phyloP scores from a whole-genome alignment of 2,113 vertebrate species.

The Natator depressus region DNA sequence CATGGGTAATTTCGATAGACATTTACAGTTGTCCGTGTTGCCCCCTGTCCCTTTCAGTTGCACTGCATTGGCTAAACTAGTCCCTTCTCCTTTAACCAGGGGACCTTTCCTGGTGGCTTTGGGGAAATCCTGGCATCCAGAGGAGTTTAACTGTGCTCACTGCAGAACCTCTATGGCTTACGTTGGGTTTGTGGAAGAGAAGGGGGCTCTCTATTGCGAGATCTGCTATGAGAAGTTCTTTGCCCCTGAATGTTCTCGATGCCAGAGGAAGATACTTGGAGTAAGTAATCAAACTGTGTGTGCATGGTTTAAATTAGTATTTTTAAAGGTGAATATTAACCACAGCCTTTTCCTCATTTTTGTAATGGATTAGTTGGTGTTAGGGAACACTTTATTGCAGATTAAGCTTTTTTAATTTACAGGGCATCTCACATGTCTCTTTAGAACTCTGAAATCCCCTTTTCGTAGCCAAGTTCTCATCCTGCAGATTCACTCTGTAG shows the following conservation, averaged over 20 bases:
- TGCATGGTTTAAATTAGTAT: background rate
- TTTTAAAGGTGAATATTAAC: background rate
- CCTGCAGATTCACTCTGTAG: background rate
- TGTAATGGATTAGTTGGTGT: background rate
- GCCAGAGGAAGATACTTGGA: slow-evolving; percentile 94
- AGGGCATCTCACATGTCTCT: background rate
- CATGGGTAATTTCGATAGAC: background rate
- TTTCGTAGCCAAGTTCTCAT: background rate
- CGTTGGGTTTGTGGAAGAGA: slow-evolving; percentile 94
- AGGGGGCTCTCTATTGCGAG: slow-evolving; percentile 89
- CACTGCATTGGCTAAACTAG: background rate
- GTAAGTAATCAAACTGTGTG: slow-evolving; percentile 78
- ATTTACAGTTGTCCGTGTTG: background rate
- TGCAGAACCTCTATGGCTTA: slow-evolving; percentile 92
- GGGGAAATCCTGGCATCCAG: slow-evolving; percentile 97
- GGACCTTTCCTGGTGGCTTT: slow-evolving; percentile 96
- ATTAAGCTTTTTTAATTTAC: background rate
- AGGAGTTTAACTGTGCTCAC: slow-evolving; percentile 94
- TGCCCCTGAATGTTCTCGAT: slow-evolving; percentile 90
- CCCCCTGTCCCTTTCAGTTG: background rate
- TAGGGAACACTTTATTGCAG: background rate
- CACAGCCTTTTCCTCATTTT: background rate
- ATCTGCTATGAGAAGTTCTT: slow-evolving; percentile 96
- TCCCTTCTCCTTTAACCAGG: slow-evolving; percentile 76
- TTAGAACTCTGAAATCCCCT: background rate